Conservation (phyloP, 2,113 vertebrate species). For the Sitta europaea region DNA sequence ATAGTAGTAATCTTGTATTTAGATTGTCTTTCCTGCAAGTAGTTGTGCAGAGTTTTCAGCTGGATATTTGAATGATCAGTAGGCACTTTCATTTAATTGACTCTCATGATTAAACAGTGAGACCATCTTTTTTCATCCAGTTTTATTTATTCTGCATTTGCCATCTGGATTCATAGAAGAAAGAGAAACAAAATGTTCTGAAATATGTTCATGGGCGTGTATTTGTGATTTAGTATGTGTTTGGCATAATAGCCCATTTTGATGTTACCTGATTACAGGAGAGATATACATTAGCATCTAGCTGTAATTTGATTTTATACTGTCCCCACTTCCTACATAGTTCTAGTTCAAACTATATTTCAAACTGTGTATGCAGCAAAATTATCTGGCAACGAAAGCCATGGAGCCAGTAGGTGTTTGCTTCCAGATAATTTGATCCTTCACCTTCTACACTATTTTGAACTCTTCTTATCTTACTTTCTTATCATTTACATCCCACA, state of each 20-base stretch:
- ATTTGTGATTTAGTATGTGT: neutral
- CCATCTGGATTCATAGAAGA: neutral
- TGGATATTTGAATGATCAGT: neutral
- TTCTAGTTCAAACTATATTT: constrained; percentile 19
- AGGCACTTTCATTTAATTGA: neutral
- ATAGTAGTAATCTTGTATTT: neutral
- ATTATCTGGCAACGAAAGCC: neutral
- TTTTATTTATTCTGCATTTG: constrained; percentile 6
- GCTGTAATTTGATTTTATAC: neutral
- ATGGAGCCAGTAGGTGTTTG: neutral
- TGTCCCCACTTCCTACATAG: neutral
- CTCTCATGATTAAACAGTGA: neutral
- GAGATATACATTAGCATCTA: neutral
- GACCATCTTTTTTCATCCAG: neutral
- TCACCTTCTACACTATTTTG: neutral
- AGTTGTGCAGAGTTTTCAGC: neutral
- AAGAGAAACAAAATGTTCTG: neutral
- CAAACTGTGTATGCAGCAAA: neutral
- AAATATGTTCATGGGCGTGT: neutral
- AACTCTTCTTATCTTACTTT: neutral
- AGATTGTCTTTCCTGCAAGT: neutral
- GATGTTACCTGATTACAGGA: neutral
- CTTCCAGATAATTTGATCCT: neutral
- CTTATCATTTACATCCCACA: neutral
- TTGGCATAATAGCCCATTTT: neutral